Percentiles rank a stretch among this genome's conserved stretches.
Evolutionary conservation across 2,113 vertebrate species (phyloP).

Genomic region (Picathartes gymnocephalus): DNA sequence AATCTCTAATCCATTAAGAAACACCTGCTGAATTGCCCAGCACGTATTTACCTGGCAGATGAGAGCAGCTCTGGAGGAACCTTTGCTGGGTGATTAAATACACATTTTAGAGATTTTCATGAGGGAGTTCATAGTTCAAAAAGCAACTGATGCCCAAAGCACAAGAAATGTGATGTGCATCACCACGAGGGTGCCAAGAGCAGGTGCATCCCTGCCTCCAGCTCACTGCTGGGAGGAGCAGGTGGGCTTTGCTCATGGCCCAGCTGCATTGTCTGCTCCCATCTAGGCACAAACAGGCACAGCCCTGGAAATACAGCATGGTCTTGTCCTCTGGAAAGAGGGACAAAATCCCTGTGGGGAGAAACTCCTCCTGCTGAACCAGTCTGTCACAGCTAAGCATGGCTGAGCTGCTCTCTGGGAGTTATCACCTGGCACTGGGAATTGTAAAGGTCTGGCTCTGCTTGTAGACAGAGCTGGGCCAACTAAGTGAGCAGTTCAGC

Average conservation of each 20-base stretch:
- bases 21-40: background rate
- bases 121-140: background rate
- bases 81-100: slow-evolving; percentile 14
- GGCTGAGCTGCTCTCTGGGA: background rate
- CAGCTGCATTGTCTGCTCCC: background rate
- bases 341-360: background rate
- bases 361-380: background rate
- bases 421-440: background rate
- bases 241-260: background rate
- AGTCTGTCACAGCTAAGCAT: background rate
- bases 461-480: background rate
- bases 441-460: background rate
- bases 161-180: background rate
- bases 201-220: background rate
- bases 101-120: background rate
- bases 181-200: background rate
- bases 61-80: background rate
- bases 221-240: background rate
- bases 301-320: background rate
- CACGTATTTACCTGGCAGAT: background rate
- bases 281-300: background rate
- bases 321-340: background rate
- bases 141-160: background rate
- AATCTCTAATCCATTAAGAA: slow-evolving; percentile 19
- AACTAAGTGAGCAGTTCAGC: background rate